Base-by-base conservation (phyloP, 2,888 invertebrate species). In the Synergus japonicus region DNA sequence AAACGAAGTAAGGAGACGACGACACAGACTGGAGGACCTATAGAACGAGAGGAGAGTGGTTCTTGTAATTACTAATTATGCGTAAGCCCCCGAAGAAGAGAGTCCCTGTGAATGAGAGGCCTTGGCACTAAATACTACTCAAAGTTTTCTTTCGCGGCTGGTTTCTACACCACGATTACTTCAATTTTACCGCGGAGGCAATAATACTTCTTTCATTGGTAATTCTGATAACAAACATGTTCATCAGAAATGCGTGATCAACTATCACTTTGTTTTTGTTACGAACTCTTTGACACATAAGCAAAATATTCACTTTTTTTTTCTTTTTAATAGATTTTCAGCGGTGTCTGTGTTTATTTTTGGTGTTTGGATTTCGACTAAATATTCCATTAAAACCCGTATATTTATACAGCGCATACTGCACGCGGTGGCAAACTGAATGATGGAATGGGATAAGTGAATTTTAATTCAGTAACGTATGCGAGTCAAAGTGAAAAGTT, bases 11-110 rank as follows among this genome's bases (percentile, higher is more conserved):
- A 73, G 73, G 54, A 73, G 54, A 15, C 54, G 73, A 18, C 73
- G 54, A 58, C 54, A 58, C 18, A 49, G 37, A 12, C 73, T 37
- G 37, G n/a, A 37, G 49, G 54, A 73, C 41, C 54, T n/a, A 41
- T 15, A 73, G 37, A 54, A 73, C 37, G 37, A 41, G 54, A 49
- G 54, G 18, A 58, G n/a, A 73, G 73, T 73, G 73, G 29, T 54
- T 37, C 73, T 73, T 54, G 54, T 73, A 73, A 73, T 73, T 73
- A 73, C 41, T 73, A 73, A 73, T 73, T 73, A 73, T 73, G 73
- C 73, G 73, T 54, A 58, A 73, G 73, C 54, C 41, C 37, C 41
- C 41, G 49, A 73, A 73, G 69, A 69, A 69, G 49, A 73, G 37
- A 49, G 37, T 49, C 37, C 54, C 49, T 29, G 15, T 73, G 37